Base-by-base conservation (phyloP, 1,140 invertebrate genomes). In the Melanaphis sacchari region DNA sequence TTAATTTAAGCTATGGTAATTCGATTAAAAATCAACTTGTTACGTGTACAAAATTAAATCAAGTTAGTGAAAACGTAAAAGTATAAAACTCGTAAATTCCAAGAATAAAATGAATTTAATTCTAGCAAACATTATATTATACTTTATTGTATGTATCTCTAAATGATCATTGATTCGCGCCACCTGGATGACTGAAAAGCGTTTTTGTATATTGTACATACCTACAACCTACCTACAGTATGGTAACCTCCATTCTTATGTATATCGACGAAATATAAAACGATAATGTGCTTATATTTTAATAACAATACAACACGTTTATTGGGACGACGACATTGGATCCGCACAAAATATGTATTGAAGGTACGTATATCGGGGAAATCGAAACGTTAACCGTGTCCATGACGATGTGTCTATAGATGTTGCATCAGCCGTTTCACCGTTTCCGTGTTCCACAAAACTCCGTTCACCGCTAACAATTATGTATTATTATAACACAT, bases 371-470 rank as follows among this genome's bases (percentile, higher is more conserved):
- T 76, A n/a, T 15, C 59, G 31, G n/a, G 36, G 38, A 82, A 82
- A 38, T 82, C 81, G 22, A 84, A 38, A 40, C 38, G 38, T 40
- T 40, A 41, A 84, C 38, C 38, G 82, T 84, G 82, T 84, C 59
- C 82, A 40, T 84, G 82, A 84, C 82, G 82, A 40, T 26, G 22
- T 41, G 82, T 41, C 24, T 41, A 84, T 22, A 84, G 38, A 84
- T 84, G 38, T 84, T 84, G 82, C 82, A 40, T 84, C 82, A 84
- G 82, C 24, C 82, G 82, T 84, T 84, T 40, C 82, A 38, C 24
- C 82, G 82, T 84, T 84, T 40, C 82, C 38, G 82, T 40, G 82
- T 84, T 84, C 8, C 82, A 26, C 40, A 40, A 11, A 84, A 84
- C 38, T 41, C 40, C 22, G 38, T 40, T 84, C 59, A n/a, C 59